Percentiles rank a stretch among this genome's conserved stretches.
Evolutionary conservation across 1,140 invertebrate species (phyloP).

Genomic region (Cepaea nemoralis): DNA sequence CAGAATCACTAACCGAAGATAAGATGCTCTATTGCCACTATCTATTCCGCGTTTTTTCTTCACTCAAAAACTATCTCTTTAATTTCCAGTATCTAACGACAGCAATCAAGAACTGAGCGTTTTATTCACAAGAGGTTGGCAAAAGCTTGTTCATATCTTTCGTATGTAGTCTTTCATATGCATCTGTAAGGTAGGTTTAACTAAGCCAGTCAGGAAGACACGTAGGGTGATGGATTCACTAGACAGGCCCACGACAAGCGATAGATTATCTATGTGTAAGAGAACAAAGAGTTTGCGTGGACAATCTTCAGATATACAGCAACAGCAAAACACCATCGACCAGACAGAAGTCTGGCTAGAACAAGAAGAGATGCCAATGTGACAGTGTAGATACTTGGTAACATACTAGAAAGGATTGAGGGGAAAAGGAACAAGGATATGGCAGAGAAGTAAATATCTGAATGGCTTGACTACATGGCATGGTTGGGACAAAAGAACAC

Average conservation of each 20-base stretch:
- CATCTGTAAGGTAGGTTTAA: not conserved
- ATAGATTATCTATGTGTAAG: not conserved
- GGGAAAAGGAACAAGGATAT: too few species aligned
- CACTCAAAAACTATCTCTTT: not conserved
- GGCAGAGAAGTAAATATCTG: too few species aligned
- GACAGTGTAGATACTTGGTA: too few species aligned
- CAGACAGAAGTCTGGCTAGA: too few species aligned
- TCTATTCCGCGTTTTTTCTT: not conserved
- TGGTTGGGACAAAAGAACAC: too few species aligned
- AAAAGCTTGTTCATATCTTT: not conserved
- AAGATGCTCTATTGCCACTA: not conserved
- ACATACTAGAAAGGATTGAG: too few species aligned
- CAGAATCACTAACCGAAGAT: not conserved
- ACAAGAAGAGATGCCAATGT: too few species aligned
- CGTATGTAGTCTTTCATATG: not conserved
- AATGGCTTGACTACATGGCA: too few species aligned
- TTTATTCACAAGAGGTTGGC: not conserved
- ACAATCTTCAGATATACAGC: too few species aligned
- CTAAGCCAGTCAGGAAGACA: not conserved
- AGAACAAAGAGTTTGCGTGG: too few species aligned
- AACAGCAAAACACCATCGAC: too few species aligned
- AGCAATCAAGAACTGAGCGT: not conserved
- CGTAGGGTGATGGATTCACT: not conserved
- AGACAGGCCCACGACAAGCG: not conserved
- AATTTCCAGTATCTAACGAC: not conserved